phyloP scores from a whole-genome alignment of 2,888 invertebrate species.

The Dilophus febrilis region DNA sequence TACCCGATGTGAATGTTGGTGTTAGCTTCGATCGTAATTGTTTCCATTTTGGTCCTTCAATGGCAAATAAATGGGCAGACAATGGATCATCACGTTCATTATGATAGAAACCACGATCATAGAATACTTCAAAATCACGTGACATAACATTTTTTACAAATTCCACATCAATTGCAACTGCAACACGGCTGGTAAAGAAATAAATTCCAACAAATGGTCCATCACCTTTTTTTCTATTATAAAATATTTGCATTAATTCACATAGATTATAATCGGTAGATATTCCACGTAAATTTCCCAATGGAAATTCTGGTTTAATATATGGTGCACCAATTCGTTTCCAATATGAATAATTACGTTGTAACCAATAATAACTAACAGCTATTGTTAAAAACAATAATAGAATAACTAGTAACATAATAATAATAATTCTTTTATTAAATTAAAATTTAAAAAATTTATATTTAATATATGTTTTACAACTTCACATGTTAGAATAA shows the following conservation, averaged over 20 bases:
- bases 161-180: slow-evolving; percentile 15
- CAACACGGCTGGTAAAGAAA: background rate
- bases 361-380: no score
- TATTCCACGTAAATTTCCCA: no score
- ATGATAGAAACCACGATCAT: slow-evolving; percentile 20
- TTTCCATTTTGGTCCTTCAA: slow-evolving; percentile 31
- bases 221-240: background rate
- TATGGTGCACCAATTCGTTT: no score
- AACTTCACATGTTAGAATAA: no score
- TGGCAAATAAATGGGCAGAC: slow-evolving; percentile 19
- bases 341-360: no score
- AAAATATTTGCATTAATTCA: background rate
- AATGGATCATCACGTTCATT: slow-evolving; percentile 24
- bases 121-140: slow-evolving; percentile 25
- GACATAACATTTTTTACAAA: slow-evolving; percentile 20
- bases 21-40: slow-evolving; percentile 28
- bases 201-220: background rate
- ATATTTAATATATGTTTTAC: no score
- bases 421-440: no score
- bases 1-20: slow-evolving; percentile 32
- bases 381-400: no score
- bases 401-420: no score
- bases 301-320: no score
- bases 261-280: no score
- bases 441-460: no score